phyloP scores from a whole-genome alignment of 2,888 invertebrate species.

The Danaus chrysippus region DNA sequence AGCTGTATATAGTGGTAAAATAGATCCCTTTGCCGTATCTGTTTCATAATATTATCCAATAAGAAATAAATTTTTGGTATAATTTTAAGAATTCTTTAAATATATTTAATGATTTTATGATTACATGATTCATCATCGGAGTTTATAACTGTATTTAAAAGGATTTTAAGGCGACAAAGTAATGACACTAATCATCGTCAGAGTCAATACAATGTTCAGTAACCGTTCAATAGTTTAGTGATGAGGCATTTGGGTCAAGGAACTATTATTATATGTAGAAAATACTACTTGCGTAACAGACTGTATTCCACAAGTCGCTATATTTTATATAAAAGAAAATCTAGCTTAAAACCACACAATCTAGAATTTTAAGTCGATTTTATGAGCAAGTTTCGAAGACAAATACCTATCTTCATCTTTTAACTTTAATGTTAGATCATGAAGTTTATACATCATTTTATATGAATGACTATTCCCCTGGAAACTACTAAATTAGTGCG shows the following conservation, averaged over 20 bases:
- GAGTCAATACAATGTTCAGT: slow-evolving; percentile 27
- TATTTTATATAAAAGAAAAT: slow-evolving; percentile 4
- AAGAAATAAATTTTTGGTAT: no score
- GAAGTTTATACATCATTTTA: neutral
- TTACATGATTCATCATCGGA: neutral
- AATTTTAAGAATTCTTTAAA: neutral
- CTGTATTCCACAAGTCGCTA: neutral
- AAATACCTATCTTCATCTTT: no score
- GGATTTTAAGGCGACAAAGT: slow-evolving; percentile 9
- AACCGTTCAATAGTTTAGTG: slow-evolving; percentile 31
- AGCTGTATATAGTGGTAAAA: no score
- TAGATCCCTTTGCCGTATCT: no score
- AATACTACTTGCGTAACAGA: slow-evolving; percentile 12
- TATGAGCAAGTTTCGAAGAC: no score
- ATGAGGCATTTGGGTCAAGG: slow-evolving; percentile 32
- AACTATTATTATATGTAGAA: slow-evolving; percentile 24
- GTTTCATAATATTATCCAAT: no score
- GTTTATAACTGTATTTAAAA: neutral
- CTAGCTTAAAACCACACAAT: neutral
- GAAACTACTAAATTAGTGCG: neutral
- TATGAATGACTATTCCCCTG: slow-evolving; percentile 2
- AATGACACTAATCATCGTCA: slow-evolving; percentile 33
- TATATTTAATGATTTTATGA: neutral
- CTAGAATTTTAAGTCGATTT: no score
- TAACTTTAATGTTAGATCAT: no score